A percentile compares a stretch with the other conserved stretches of the same genome.
Conservation (phyloP, 2,888 invertebrate genomes). For the Hirtodrosophila cameraria region DNA sequence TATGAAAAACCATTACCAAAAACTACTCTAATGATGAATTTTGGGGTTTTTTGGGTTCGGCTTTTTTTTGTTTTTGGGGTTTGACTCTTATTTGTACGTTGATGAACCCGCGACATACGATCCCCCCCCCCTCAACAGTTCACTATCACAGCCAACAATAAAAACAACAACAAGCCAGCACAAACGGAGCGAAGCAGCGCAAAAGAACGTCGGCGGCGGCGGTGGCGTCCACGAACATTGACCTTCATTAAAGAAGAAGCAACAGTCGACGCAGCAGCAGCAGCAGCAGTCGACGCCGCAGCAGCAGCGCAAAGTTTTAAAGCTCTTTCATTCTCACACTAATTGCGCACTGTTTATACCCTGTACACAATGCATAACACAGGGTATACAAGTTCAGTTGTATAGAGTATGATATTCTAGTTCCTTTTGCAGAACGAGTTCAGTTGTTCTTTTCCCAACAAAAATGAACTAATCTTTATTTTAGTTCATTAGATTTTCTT, state of each 20-base stretch:
- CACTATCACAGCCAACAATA: constrained; percentile 39
- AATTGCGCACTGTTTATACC: constrained; percentile 39
- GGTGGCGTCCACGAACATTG: constrained; percentile 76
- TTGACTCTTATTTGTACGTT: constrained; percentile 37
- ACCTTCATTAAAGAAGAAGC: constrained; percentile 78
- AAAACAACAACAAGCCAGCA: constrained; percentile 29
- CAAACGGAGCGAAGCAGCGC: constrained; percentile 50
- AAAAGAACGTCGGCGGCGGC: constrained; percentile 40
- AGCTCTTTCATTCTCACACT: constrained; percentile 44
- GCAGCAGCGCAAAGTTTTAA: constrained; percentile 33
- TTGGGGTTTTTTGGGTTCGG: constrained; percentile 31
- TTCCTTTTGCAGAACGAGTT: no score
- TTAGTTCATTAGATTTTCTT: no score
- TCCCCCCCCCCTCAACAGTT: constrained; percentile 38
- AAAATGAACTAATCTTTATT: no score
- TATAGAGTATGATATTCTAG: neutral
- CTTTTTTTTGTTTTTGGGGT: constrained; percentile 27
- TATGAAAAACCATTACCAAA: constrained; percentile 57
- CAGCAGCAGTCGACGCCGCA: constrained; percentile 14
- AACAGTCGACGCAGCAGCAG: constrained; percentile 16
- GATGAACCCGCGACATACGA: constrained; percentile 44
- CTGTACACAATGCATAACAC: neutral
- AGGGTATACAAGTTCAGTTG: constrained; percentile 1
- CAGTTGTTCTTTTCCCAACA: no score
- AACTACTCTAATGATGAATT: constrained; percentile 6